Evolutionary conservation across 2,888 invertebrate genomes (phyloP).

Genomic region (Autographa pulchrina): DNA sequence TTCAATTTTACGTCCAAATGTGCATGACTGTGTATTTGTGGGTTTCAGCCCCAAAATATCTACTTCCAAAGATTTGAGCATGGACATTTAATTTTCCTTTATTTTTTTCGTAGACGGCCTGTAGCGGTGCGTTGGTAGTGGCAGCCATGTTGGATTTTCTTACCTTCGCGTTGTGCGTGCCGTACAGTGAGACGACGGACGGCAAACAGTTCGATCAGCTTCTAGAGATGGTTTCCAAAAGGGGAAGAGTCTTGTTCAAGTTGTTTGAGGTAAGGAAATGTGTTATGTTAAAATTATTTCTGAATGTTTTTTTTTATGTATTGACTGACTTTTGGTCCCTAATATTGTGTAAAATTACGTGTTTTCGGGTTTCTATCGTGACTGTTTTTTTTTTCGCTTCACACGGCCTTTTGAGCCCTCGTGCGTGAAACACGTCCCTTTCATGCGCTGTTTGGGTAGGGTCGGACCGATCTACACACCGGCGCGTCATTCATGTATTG

Average conservation of each 20-base stretch:
- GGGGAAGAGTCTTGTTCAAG: constrained; percentile 97
- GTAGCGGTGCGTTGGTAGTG: constrained; percentile 98
- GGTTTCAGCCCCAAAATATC: too few species aligned
- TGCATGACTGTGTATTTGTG: too few species aligned
- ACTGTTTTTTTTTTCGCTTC: too few species aligned
- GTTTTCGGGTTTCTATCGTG: too few species aligned
- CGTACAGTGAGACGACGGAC: constrained; percentile 99
- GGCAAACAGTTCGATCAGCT: constrained; percentile 98
- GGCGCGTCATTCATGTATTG: too few species aligned
- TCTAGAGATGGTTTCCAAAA: constrained; percentile 97
- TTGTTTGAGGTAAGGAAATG: constrained; percentile 93
- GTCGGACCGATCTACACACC: neutral
- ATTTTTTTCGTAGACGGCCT: constrained; percentile 91
- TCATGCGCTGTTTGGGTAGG: neutral
- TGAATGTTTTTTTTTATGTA: too few species aligned
- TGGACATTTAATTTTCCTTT: too few species aligned
- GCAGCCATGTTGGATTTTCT: constrained; percentile 99
- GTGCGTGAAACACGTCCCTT: neutral
- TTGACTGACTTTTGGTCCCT: too few species aligned
- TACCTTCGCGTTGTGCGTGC: constrained; percentile 99
- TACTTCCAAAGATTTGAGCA: too few species aligned
- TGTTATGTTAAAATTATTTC: too few species aligned
- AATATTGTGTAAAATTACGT: too few species aligned
- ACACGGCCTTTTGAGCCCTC: too few species aligned
- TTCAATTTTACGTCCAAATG: neutral